These are phyloP conservation scores for Melanotaenia boesemani DNA, from an alignment of 2,797 vertebrate genomes.

Conservation along the genomic window DNA sequence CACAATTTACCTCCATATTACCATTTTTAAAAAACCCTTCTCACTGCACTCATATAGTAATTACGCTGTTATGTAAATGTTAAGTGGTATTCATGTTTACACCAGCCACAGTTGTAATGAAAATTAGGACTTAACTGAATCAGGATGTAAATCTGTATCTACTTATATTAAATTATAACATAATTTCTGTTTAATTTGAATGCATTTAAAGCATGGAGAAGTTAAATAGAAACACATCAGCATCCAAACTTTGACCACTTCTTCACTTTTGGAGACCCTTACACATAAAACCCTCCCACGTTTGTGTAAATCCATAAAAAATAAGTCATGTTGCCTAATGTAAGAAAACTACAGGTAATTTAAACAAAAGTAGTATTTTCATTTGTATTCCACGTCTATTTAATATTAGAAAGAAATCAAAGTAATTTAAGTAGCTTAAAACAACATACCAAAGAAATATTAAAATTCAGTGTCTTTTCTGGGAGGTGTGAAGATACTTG, in stretches of 20 bases:
- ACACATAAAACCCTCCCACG: too few species aligned
- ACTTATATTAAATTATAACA: not conserved
- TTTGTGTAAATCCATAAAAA: too few species aligned
- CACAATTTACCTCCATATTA: not conserved
- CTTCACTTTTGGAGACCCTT: too few species aligned
- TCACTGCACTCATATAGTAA: not conserved
- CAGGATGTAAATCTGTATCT: constrained; percentile 1
- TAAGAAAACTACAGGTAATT: too few species aligned
- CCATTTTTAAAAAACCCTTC: not conserved
- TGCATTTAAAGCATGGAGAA: not conserved
- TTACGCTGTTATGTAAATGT: constrained; percentile 8
- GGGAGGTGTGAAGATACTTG: too few species aligned
- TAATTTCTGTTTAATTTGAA: not conserved
- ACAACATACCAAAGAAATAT: too few species aligned
- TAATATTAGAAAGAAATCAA: too few species aligned
- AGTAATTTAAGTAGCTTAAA: too few species aligned
- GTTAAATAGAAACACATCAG: not conserved
- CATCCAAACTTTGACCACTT: not conserved
- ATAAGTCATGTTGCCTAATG: too few species aligned
- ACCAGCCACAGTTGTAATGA: not conserved
- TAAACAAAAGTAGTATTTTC: too few species aligned
- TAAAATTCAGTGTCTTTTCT: too few species aligned
- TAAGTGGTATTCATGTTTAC: not conserved
- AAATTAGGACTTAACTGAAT: not conserved
- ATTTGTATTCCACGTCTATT: too few species aligned